Evolutionary conservation across 2,797 vertebrate species (phyloP).

Genomic region (Notoglanidium macrostoma): DNA sequence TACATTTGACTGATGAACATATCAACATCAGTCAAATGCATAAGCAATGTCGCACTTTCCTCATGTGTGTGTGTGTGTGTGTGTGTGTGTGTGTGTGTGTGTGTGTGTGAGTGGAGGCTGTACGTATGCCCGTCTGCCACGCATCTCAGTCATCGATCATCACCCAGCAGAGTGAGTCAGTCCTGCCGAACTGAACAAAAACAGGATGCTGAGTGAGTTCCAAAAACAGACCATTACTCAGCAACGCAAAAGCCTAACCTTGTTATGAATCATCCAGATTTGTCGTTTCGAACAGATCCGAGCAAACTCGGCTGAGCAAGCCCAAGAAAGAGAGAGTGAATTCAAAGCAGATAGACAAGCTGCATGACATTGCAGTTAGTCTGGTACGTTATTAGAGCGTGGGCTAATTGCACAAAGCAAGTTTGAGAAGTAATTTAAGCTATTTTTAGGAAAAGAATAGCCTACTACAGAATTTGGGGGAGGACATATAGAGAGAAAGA

Average conservation of each 20-base stretch:
- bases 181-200: conserved; percentile 49
- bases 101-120: not conserved
- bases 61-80: conserved; percentile 4
- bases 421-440: conserved; percentile 15
- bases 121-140: conserved; percentile 11
- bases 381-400: conserved; percentile 11
- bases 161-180: conserved; percentile 32
- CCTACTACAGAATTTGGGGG: conserved; percentile 25
- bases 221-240: conserved; percentile 54
- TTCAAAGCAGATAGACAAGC: not conserved
- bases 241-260: conserved; percentile 38
- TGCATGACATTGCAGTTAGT: not conserved
- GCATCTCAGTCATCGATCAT: conserved; percentile 43
- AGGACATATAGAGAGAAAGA: not conserved
- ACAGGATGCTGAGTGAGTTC: conserved; percentile 53
- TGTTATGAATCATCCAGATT: conserved; percentile 55
- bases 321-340: not conserved
- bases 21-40: not conserved
- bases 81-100: conserved; percentile 13
- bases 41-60: not conserved
- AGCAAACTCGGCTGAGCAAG: not conserved
- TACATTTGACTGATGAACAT: conserved; percentile 10
- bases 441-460: conserved; percentile 33
- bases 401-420: conserved; percentile 15
- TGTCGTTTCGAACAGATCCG: conserved; percentile 20